Evolutionary conservation across 1,140 invertebrate species (phyloP).

Genomic region (Habropoda laboriosa): DNA sequence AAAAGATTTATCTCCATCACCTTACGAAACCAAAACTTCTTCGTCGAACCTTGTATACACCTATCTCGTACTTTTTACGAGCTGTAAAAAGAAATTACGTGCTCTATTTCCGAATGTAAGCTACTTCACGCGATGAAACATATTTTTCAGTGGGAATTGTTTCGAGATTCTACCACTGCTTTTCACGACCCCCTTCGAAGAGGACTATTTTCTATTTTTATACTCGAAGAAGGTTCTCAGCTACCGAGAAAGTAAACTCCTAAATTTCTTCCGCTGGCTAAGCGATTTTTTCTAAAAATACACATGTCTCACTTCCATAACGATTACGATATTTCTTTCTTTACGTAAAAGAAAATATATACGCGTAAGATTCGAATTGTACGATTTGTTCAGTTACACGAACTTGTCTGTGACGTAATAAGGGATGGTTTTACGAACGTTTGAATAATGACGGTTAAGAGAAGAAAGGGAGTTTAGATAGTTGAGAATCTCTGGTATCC

Average conservation of each 20-base stretch:
- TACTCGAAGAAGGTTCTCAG: neutral
- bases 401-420: too few species aligned
- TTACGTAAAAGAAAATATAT: neutral
- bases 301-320: neutral
- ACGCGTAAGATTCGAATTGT: neutral
- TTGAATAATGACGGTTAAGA: neutral
- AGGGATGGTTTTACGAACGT: neutral
- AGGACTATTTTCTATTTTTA: constrained; percentile 43
- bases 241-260: neutral
- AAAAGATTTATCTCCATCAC: neutral
- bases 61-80: neutral
- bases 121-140: neutral
- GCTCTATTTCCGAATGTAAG: neutral
- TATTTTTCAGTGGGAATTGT: constrained; percentile 17
- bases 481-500: constrained; percentile 38
- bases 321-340: neutral
- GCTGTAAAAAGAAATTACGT: neutral
- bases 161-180: neutral
- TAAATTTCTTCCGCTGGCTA: neutral
- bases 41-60: neutral
- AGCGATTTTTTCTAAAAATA: too few species aligned
- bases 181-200: constrained; percentile 10
- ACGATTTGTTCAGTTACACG: too few species aligned
- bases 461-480: neutral
- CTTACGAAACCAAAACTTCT: neutral